Percentiles rank a stretch among this genome's conserved stretches.
phyloP scores from a whole-genome alignment of 2,888 invertebrate species.

The Chalcis sispes region DNA sequence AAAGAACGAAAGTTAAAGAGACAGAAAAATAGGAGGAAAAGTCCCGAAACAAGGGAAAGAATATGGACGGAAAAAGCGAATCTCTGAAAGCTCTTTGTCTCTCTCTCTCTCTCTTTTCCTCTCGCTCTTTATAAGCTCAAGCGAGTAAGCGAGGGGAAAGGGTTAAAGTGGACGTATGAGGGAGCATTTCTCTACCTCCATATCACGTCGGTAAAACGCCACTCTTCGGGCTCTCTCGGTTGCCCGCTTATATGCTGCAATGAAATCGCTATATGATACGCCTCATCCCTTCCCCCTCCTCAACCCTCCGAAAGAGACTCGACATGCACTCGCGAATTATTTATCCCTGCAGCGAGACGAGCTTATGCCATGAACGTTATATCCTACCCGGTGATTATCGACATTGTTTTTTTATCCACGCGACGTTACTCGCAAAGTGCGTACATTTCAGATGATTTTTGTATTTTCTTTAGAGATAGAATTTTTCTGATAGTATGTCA shows the following conservation, averaged over 20 bases:
- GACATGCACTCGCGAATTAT: constrained; percentile 68
- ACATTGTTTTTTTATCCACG: too few species aligned
- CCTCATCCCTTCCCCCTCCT: too few species aligned
- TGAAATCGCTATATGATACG: constrained; percentile 70
- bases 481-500: too few species aligned
- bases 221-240: constrained; percentile 63
- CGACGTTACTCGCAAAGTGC: background rate
- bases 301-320: constrained; percentile 21
- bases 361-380: too few species aligned
- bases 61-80: constrained; percentile 43
- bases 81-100: constrained; percentile 21
- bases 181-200: constrained; percentile 60
- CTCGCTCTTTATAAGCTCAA: constrained; percentile 49
- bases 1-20: constrained; percentile 43
- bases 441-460: too few species aligned
- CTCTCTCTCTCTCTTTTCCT: too few species aligned
- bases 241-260: constrained; percentile 61
- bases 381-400: too few species aligned
- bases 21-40: constrained; percentile 41
- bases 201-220: constrained; percentile 74
- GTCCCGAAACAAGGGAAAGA: constrained; percentile 47
- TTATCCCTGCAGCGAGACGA: constrained; percentile 68
- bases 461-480: too few species aligned
- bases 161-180: constrained; percentile 57
- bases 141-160: constrained; percentile 42